Percentiles rank a stretch among this genome's conserved stretches.
These are phyloP conservation scores for Stegodyphus dumicola DNA, from an alignment of 1,140 invertebrate genomes.

Conservation along the genomic window DNA sequence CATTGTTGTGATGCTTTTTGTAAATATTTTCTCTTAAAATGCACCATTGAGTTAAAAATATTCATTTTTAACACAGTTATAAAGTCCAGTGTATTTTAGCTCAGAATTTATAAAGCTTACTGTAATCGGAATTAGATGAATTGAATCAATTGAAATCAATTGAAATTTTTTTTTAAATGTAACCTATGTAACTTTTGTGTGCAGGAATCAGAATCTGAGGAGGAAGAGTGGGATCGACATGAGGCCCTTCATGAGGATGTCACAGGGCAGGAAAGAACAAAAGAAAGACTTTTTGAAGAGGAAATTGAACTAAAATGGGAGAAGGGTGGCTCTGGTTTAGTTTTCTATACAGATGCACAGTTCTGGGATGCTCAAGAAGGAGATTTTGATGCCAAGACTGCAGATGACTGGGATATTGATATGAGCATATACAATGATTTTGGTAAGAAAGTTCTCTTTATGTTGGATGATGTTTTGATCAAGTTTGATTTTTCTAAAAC, in stretches of 20 bases:
- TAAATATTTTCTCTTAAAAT: too few relatives aligned
- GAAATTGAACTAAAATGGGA: slow-evolving; percentile 76
- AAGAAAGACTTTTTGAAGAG: slow-evolving; percentile 72
- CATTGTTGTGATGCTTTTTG: too few relatives aligned
- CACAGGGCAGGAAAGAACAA: slow-evolving; percentile 70
- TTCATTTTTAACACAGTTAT: too few relatives aligned
- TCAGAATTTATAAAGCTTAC: too few relatives aligned
- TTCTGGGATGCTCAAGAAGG: slow-evolving; percentile 72
- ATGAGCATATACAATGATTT: slow-evolving; percentile 73
- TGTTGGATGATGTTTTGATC: slow-evolving; percentile 5
- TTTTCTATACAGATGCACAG: slow-evolving; percentile 76
- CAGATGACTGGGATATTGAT: slow-evolving; percentile 76
- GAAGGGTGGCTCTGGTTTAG: slow-evolving; percentile 75
- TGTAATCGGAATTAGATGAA: too few relatives aligned
- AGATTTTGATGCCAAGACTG: slow-evolving; percentile 74
- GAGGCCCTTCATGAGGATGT: slow-evolving; percentile 75
- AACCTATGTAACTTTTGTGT: not conserved
- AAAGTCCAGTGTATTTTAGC: too few relatives aligned
- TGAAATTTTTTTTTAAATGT: too few relatives aligned
- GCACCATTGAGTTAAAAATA: too few relatives aligned
- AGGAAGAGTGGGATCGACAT: slow-evolving; percentile 72
- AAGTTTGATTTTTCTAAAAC: too few relatives aligned
- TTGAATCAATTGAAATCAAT: too few relatives aligned
- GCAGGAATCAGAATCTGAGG: slow-evolving; percentile 62
- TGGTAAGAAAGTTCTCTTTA: slow-evolving; percentile 62